Base-by-base conservation (phyloP, 1,140 invertebrate genomes). In the Drosophila lowei region DNA sequence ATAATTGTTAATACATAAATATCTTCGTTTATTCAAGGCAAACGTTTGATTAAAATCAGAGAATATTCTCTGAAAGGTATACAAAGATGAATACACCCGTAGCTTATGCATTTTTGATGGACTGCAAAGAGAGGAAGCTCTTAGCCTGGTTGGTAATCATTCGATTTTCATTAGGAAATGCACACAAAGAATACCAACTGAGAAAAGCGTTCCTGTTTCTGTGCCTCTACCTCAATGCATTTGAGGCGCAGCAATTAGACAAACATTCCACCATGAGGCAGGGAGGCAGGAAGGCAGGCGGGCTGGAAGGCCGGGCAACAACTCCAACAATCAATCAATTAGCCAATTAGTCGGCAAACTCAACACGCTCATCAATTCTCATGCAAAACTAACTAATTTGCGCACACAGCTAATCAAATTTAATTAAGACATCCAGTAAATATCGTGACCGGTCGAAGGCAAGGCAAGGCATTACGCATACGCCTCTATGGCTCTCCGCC, bases 381-480 rank as follows among this genome's bases (percentile, higher is more conserved):
- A 67, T 48, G 63, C 72, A 67, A 85, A 86, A 85, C 73, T 85
- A 86, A 86, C 81, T 85, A 85, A 85, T 85, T 86, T 77, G 53
- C 63, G 75, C 65, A 83, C 71, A 88, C 75, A 77, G 85, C 83
- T 88, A 88, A 88, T 88, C 83, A 88, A 88, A 88, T 88, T 88
- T 88, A 88, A 88, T 88, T 88, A 88, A 88, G 83, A 77, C 75
- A 88, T 88, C 81, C 70, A 71, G 68, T 65, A 64, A 65, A 62
- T 50, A 71, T 63, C 50, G 57, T 77, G 75, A 66, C 66, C 52
- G 30, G 8, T 30, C 30, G 30, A 30, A 72, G 62, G 47, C 49
- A 52, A 55, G 54, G 16, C 21, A 50, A 54, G 46, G 49, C 30
- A 15, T 30, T 78, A 61, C 46, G 76, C 75, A 72, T 47, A 84